Percentiles rank a stretch among this genome's conserved stretches.
phyloP scores from a whole-genome alignment of 2,888 invertebrate genomes.

The Xanthia togata region DNA sequence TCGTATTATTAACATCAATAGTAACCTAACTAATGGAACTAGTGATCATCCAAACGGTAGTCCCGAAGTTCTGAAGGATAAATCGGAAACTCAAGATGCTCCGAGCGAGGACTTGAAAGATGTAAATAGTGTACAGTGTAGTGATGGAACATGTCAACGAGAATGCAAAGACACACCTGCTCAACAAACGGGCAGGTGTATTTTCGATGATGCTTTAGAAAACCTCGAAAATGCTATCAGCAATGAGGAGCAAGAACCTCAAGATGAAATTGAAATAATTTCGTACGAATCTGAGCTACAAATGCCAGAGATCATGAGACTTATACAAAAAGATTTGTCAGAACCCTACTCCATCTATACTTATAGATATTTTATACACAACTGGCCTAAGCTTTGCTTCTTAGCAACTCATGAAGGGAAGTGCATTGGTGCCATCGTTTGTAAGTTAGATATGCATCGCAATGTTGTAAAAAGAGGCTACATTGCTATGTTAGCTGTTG shows the following conservation, averaged over 20 bases:
- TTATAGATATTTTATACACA: slow-evolving; percentile 99
- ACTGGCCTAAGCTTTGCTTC: slow-evolving; percentile 99
- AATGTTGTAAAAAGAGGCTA: slow-evolving; percentile 98
- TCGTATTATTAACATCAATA: slow-evolving; percentile 85
- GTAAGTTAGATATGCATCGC: slow-evolving; percentile 98
- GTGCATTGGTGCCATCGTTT: slow-evolving; percentile 99
- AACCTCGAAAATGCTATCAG: slow-evolving; percentile 74
- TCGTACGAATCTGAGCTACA: slow-evolving; percentile 98
- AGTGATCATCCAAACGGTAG: slow-evolving; percentile 83
- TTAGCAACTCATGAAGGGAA: slow-evolving; percentile 96
- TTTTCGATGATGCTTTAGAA: slow-evolving; percentile 74
- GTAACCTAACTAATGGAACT: slow-evolving; percentile 87
- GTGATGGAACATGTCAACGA: slow-evolving; percentile 73
- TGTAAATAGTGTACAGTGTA: slow-evolving; percentile 87
- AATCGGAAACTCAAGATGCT: slow-evolving; percentile 73
- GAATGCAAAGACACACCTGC: slow-evolving; percentile 68
- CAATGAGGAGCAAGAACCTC: slow-evolving; percentile 73
- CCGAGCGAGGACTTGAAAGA: slow-evolving; percentile 72
- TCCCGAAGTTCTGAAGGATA: slow-evolving; percentile 72
- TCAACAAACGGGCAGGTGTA: slow-evolving; percentile 70
- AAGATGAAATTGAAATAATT: slow-evolving; percentile 84
- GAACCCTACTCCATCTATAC: slow-evolving; percentile 99
- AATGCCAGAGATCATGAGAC: slow-evolving; percentile 99
- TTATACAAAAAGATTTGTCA: slow-evolving; percentile 99
- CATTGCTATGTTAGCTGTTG: slow-evolving; percentile 99